phyloP scores from a whole-genome alignment of 2,888 invertebrate species.

The Hirtodrosophila alboralis region DNA sequence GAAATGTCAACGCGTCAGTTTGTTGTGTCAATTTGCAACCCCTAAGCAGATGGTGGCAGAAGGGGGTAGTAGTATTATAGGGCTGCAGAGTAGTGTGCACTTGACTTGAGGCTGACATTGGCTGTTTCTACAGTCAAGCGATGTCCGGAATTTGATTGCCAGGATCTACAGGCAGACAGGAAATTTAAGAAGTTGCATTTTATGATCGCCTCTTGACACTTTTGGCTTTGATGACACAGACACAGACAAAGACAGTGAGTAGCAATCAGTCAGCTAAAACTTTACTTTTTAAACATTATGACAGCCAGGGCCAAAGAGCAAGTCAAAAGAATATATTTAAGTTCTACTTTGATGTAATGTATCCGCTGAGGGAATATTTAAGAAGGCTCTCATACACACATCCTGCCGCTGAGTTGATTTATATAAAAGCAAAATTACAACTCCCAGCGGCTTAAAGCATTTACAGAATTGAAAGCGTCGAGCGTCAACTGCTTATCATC shows the following conservation, averaged over 20 bases:
- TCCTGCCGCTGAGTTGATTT: constrained; percentile 61
- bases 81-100: constrained; percentile 17
- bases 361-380: constrained; percentile 64
- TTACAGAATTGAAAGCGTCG: constrained; percentile 49
- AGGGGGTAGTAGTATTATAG: neutral
- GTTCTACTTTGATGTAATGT: constrained; percentile 50
- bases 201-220: constrained; percentile 49
- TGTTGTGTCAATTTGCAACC: constrained; percentile 70
- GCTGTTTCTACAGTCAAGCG: constrained; percentile 37
- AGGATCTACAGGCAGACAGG: constrained; percentile 15
- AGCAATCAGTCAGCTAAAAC: constrained; percentile 58
- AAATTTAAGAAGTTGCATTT: constrained; percentile 42
- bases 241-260: too few relatives aligned
- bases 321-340: constrained; percentile 25
- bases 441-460: constrained; percentile 50
- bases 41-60: constrained; percentile 25
- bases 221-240: constrained; percentile 34
- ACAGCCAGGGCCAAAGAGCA: constrained; percentile 35
- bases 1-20: constrained; percentile 49
- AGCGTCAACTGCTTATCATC: constrained; percentile 49
- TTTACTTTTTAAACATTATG: constrained; percentile 75
- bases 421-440: constrained; percentile 50
- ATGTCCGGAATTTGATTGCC: constrained; percentile 48
- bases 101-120: constrained; percentile 53
- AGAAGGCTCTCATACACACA: constrained; percentile 45